These are phyloP conservation scores for Epistrophe eligans DNA, from an alignment of 2,888 invertebrate species.

Conservation along the genomic window DNA sequence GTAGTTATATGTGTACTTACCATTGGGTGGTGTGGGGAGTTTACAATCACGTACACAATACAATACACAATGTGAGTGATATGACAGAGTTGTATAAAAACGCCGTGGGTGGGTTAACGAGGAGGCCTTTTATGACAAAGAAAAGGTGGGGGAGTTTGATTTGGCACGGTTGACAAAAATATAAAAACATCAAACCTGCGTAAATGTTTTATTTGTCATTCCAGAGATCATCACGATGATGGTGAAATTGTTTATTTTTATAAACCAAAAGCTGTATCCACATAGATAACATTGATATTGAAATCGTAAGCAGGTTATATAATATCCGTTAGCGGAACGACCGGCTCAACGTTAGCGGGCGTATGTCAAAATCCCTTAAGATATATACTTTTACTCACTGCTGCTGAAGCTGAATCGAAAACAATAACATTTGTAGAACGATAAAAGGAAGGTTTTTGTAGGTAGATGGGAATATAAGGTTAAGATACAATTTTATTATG, in stretches of 20 bases:
- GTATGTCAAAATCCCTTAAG: slow-evolving; percentile 68
- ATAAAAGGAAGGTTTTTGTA: slow-evolving; percentile 32
- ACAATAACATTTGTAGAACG: slow-evolving; percentile 72
- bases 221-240: slow-evolving; percentile 65
- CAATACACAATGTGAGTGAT: slow-evolving; percentile 41
- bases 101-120: slow-evolving; percentile 37
- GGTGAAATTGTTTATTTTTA: slow-evolving; percentile 72
- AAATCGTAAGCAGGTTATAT: slow-evolving; percentile 67
- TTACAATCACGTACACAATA: slow-evolving; percentile 65
- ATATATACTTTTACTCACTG: slow-evolving; percentile 28
- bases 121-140: slow-evolving; percentile 1
- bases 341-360: slow-evolving; percentile 32
- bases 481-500: slow-evolving; percentile 46
- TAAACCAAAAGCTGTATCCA: slow-evolving; percentile 63
- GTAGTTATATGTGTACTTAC: slow-evolving; percentile 46
- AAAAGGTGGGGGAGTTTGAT: slow-evolving; percentile 42
- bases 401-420: slow-evolving; percentile 56
- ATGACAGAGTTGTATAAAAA: slow-evolving; percentile 62
- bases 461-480: not conserved
- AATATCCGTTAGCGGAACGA: slow-evolving; percentile 36
- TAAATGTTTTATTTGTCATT: slow-evolving; percentile 76
- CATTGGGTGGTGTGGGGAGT: slow-evolving; percentile 35
- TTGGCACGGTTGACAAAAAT: slow-evolving; percentile 64
- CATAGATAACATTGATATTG: slow-evolving; percentile 75
- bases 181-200: slow-evolving; percentile 73